Base-by-base conservation (phyloP, 1,140 invertebrate genomes). In the Drosophila leontia region DNA sequence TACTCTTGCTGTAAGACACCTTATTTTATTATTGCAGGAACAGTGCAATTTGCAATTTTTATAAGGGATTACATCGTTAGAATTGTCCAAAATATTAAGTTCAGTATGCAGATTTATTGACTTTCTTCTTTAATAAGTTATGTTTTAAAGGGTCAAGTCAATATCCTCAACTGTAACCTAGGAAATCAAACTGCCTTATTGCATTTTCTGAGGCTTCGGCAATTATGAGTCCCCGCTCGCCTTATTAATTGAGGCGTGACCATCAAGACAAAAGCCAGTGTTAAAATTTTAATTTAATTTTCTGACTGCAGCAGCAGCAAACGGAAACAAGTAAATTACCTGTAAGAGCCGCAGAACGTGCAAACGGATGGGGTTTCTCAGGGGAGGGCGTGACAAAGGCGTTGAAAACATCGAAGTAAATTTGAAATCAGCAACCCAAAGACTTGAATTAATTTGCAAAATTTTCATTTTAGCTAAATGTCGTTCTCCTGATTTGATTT, bases 261-360 rank as follows among this genome's bases (percentile, higher is more conserved):
- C 45, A 58, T 42, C 62, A 7, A 55, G 45, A 39, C 69, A 74
- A 75, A 79, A 75, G 70, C 48, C 50, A 57, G 60, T 37, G 56
- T 57, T 70, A 51, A 72, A 70, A 75, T 47, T 74, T 62, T 74
- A 75, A 75, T 75, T 74, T 74, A 75, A 75, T 75, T 75, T 74
- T 26, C 41, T 6, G 37, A 55, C 35, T 72, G 56, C 70, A 47
- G 61, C 60, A 23, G 44, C 44, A 44, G 8, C 6, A 23, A 45
- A 29, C 39, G 45, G 32, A 56, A 61, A 78, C 67, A 51, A 59
- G 47, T 65, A 71, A 80, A 80, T 84, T 79, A 75, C 42, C 26
- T 47, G 15, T 29, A 23, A 59, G 65, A 70, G 26, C 35, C 15
- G 34, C n/a, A 37, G 26, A 34, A 41, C 65, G 41, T 71, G 69